phyloP scores from a whole-genome alignment of 2,113 vertebrate genomes.

The Scopus umbretta region DNA sequence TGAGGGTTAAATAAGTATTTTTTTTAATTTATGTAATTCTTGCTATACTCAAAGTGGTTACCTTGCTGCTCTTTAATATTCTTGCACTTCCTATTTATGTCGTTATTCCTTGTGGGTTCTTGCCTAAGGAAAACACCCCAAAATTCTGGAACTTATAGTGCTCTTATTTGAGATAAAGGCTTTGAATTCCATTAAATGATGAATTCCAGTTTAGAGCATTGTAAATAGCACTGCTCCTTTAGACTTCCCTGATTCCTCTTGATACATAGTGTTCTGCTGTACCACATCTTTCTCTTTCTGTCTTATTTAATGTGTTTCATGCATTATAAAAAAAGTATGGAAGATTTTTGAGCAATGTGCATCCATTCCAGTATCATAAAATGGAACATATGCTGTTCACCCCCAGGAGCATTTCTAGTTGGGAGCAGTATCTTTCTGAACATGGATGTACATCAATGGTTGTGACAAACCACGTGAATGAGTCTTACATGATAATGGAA shows the following conservation, averaged over 20 bases:
- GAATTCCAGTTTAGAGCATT: conserved; percentile 25
- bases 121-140: background rate
- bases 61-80: conserved; percentile 28
- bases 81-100: conserved; percentile 23
- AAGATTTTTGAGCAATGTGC: background rate
- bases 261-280: background rate
- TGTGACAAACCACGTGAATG: background rate
- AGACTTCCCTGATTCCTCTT: background rate
- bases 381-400: background rate
- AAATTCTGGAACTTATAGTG: background rate
- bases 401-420: background rate
- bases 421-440: background rate
- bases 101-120: conserved; percentile 28
- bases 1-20: conserved; percentile 42
- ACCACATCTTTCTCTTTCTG: background rate
- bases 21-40: conserved; percentile 30
- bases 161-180: conserved; percentile 38
- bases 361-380: background rate
- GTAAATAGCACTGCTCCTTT: background rate
- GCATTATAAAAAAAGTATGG: background rate
- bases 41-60: conserved; percentile 13
- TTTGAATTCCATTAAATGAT: conserved; percentile 36
- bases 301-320: background rate
- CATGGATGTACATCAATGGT: background rate
- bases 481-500: background rate